Percentiles rank a stretch among this genome's conserved stretches.
These are phyloP conservation scores for Tryphoninae sp. DNA, from an alignment of 2,888 invertebrate species.

Conservation along the genomic window DNA sequence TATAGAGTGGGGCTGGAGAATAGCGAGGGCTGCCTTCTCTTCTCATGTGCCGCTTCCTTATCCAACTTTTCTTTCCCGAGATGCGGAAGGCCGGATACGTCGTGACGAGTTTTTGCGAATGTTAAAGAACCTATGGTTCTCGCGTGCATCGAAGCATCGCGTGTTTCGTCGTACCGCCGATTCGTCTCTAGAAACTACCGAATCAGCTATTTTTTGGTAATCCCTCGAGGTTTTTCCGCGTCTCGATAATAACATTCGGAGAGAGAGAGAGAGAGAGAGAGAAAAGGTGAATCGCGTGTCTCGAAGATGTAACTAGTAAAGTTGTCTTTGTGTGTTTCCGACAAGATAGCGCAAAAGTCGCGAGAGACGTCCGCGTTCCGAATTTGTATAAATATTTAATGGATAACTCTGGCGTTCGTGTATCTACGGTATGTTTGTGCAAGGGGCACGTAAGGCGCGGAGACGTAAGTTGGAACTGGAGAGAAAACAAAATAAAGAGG, in stretches of 20 bases:
- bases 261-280: too few species aligned
- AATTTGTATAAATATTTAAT: constrained; percentile 53
- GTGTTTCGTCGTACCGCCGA: background rate
- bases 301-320: too few species aligned
- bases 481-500: background rate
- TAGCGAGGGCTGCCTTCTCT: background rate
- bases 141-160: background rate
- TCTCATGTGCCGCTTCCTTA: background rate
- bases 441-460: constrained; percentile 27
- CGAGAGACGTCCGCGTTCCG: constrained; percentile 22
- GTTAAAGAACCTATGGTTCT: background rate
- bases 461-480: constrained; percentile 30
- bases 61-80: constrained; percentile 3
- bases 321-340: background rate
- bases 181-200: background rate
- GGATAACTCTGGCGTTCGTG: constrained; percentile 17
- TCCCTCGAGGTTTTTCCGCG: too few species aligned
- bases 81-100: background rate
- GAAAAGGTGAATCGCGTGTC: too few species aligned
- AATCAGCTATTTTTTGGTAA: too few species aligned
- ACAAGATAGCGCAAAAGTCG: background rate
- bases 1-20: constrained; percentile 46
- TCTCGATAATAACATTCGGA: too few species aligned
- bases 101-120: background rate
- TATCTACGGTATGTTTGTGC: constrained; percentile 1